These are phyloP conservation scores for Molossus molossus DNA, from an alignment of 2,797 vertebrate genomes.

Conservation along the genomic window DNA sequence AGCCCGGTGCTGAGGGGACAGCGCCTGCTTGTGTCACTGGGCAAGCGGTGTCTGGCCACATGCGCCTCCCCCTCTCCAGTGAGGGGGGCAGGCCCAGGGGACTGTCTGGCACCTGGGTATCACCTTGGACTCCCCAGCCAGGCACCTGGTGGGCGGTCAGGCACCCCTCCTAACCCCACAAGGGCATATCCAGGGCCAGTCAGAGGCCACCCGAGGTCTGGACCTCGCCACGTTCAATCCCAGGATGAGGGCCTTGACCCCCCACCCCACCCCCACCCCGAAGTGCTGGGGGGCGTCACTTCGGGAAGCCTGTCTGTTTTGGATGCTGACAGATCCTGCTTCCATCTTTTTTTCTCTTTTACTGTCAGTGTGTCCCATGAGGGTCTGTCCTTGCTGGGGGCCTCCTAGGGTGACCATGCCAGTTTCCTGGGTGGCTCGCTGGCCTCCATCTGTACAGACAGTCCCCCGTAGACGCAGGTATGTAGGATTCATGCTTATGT, in stretches of 20 bases:
- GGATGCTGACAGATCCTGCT: not conserved
- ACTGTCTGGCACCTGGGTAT: fast-evolving
- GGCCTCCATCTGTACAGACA: not conserved
- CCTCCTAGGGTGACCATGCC: not conserved
- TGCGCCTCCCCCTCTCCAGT: not conserved
- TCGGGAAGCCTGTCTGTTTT: not conserved
- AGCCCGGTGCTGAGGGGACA: not conserved
- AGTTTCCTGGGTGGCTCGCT: not conserved
- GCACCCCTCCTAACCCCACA: not conserved
- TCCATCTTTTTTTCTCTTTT: not conserved
- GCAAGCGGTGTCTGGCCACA: not conserved
- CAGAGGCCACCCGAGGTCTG: not conserved
- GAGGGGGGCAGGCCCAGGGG: too few relatives aligned
- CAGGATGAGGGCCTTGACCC: not conserved
- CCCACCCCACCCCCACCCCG: not conserved
- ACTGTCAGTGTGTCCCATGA: too few relatives aligned
- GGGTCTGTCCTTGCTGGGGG: not conserved
- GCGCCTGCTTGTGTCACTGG: not conserved
- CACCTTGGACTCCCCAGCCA: not conserved
- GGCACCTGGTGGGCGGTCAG: not conserved
- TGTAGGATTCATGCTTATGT: not conserved
- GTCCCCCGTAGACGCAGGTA: not conserved
- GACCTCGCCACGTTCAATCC: not conserved
- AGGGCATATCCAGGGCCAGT: not conserved
- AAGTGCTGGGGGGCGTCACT: not conserved